Evolutionary conservation across 2,797 vertebrate species (phyloP), one percentile per base, ranked within the genome.

Genomic region (Odontamblyopus rebecca): DNA sequence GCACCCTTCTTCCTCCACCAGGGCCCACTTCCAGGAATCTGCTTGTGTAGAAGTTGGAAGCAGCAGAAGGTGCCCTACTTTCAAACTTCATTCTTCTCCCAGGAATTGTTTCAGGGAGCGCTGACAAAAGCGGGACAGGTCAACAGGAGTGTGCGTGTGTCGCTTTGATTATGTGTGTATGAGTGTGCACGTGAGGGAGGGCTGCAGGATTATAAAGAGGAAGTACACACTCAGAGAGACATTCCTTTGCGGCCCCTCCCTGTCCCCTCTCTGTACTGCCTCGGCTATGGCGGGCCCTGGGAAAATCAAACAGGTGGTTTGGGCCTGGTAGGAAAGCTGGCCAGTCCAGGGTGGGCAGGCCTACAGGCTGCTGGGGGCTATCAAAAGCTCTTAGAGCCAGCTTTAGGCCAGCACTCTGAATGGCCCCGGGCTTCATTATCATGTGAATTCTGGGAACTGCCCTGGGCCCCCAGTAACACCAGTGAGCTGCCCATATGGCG

Each of bases 291-390:
- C 87, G 83, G 88, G 91, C 90, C 93, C 92, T 94, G 93, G 92
- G 93, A 94, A 94, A 94, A 94, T 94, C 93, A 94, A 94, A 94
- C 93, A 95, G 94, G 94, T 95, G 94, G 93, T 94, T 94, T 89
- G 84, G 91, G 89, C 89, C 93, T 92, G 93, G 91, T 91, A 91
- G 90, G 87, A 93, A 93, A 93, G 92, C 94, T 92, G 92, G 85
- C 83, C 78, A 83, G 91, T 84, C 85, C 50, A 63, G 90, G 90
- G 91, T 92, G 91, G 94, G 92, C 89, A 91, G 92, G 90, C 89
- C 90, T 89, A 85, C 92, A 93, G 93, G 90, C 91, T 93, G 92
- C 90, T 92, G 91, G 92, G 92, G 91, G 91, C 92, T 91, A 92
- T 93, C 92, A 93, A 93, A 94, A 91, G 93, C 91, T 93, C 89